These are phyloP conservation scores for Lycocerus yunnanus DNA, from an alignment of 2,888 invertebrate species.

Conservation along the genomic window DNA sequence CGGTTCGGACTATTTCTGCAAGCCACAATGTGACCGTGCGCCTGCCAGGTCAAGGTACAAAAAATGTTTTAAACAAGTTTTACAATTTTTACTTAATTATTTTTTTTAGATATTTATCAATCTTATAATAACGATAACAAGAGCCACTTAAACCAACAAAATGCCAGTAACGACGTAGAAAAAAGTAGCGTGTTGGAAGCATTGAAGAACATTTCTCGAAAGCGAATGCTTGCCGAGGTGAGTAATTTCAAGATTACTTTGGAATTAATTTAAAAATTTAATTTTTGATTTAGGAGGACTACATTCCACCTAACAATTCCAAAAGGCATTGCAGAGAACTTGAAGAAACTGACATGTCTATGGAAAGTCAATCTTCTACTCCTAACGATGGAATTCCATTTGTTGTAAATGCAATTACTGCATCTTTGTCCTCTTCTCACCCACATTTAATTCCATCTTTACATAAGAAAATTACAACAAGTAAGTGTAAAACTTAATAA, in stretches of 20 bases:
- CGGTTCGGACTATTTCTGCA: slow-evolving; percentile 45
- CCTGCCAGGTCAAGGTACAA: slow-evolving; percentile 45
- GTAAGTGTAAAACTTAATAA: no score
- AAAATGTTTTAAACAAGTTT: background rate
- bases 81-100: background rate
- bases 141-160: background rate
- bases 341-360: slow-evolving; percentile 1
- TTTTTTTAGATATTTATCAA: slow-evolving; percentile 1
- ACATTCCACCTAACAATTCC: background rate
- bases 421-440: slow-evolving; percentile 46
- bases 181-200: slow-evolving; percentile 59
- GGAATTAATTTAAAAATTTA: background rate
- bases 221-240: slow-evolving; percentile 59
- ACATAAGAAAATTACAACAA: background rate
- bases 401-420: slow-evolving; percentile 48
- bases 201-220: slow-evolving; percentile 62
- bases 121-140: background rate
- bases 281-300: background rate
- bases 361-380: slow-evolving; percentile 34
- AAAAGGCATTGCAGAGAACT: background rate
- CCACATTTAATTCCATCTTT: background rate
- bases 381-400: slow-evolving; percentile 34
- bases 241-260: slow-evolving; percentile 15
- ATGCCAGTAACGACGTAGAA: background rate
- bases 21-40: slow-evolving; percentile 45